phyloP scores from a whole-genome alignment of 2,797 vertebrate genomes.

The Channa striata region DNA sequence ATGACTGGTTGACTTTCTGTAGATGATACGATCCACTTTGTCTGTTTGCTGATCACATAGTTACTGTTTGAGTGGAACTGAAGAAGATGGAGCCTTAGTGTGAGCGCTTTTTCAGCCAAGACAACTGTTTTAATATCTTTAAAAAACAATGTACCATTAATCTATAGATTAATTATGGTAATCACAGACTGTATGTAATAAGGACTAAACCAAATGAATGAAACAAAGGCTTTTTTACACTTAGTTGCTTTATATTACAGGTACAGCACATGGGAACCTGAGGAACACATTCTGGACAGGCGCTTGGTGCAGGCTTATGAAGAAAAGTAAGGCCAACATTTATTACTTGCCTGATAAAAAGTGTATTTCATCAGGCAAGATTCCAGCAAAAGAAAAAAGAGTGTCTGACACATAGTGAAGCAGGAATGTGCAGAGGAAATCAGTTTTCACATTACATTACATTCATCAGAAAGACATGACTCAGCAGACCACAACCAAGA shows the following conservation, averaged over 20 bases:
- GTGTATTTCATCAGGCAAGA: too few species aligned
- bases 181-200: neutral
- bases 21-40: neutral
- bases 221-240: neutral
- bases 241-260: slow-evolving; percentile 73
- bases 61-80: neutral
- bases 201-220: neutral
- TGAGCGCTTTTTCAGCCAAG: slow-evolving; percentile 16
- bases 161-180: neutral
- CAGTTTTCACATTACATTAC: neutral
- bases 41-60: neutral
- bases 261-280: slow-evolving; percentile 99
- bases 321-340: slow-evolving; percentile 86
- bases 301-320: slow-evolving; percentile 95
- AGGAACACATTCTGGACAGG: slow-evolving; percentile 97
- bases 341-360: slow-evolving; percentile 3
- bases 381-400: neutral
- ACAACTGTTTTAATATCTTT: slow-evolving; percentile 2
- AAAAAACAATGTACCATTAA: neutral
- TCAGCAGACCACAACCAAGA: slow-evolving; percentile 7
- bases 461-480: slow-evolving; percentile 18
- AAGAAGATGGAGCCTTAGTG: neutral
- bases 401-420: neutral
- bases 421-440: slow-evolving; percentile 18
- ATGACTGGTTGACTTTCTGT: neutral